Evolutionary conservation across 2,888 invertebrate species (phyloP).

Genomic region (Alitta virens): DNA sequence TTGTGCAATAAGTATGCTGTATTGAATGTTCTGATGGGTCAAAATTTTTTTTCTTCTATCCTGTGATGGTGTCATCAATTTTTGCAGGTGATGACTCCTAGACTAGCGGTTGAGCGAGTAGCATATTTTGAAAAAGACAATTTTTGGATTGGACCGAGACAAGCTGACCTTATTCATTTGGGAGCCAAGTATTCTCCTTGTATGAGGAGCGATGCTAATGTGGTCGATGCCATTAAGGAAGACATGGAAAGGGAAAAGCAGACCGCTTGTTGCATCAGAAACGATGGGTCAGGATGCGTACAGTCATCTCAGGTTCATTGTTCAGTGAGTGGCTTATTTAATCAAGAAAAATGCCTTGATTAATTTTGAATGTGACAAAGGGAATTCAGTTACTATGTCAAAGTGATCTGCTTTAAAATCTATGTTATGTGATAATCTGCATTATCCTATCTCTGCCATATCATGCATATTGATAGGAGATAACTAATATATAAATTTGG

Average conservation of each 20-base stretch:
- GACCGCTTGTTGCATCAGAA: slow-evolving; percentile 96
- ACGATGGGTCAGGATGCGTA: slow-evolving; percentile 69
- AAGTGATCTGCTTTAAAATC: no score
- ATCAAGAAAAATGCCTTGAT: no score
- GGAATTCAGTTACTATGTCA: no score
- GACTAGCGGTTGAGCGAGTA: slow-evolving; percentile 75
- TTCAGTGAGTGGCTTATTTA: slow-evolving; percentile 33
- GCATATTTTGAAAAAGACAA: slow-evolving; percentile 66
- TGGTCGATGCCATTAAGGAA: slow-evolving; percentile 82
- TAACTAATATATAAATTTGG: no score
- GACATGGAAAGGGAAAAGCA: slow-evolving; percentile 83
- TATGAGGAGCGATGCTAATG: slow-evolving; percentile 89
- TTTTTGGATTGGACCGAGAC: slow-evolving; percentile 95
- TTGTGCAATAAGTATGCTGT: not conserved
- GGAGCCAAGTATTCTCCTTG: slow-evolving; percentile 99
- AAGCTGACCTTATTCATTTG: slow-evolving; percentile 92
- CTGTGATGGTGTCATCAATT: not conserved
- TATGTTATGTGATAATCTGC: no score
- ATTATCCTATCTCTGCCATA: no score
- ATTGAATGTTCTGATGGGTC: not conserved
- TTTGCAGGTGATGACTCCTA: slow-evolving; percentile 81
- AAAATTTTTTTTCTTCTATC: not conserved
- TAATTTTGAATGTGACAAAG: no score
- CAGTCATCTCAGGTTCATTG: slow-evolving; percentile 25
- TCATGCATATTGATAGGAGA: no score